Evolutionary conservation across 2,888 invertebrate species (phyloP), one percentile per base, ranked within the genome.

Genomic region (Callyntrura guangdongensis): DNA sequence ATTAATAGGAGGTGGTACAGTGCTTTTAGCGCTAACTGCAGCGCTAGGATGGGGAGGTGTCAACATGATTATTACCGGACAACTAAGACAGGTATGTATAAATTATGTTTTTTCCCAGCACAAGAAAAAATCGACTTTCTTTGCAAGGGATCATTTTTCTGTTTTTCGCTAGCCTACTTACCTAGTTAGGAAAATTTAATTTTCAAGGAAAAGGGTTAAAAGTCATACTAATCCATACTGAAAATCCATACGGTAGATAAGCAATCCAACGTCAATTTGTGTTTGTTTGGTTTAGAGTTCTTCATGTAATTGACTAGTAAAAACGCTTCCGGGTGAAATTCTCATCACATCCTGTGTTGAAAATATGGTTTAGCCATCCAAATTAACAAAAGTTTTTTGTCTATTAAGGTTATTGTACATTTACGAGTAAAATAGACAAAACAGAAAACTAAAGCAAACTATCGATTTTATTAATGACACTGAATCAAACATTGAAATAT

Each of bases 21-120:
- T 90, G 14, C 87, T 94, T 0, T 77, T 93, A 53, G 94, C 93
- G 8, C 53, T 93, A 14, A 92, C 93, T 0, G 88, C 92, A 20
- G 94, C 94, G 2, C 53, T 94, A 49, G 94, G 94, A 89, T 94
- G 94, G 94, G 94, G 94, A 25, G 94, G 94, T 8, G 87, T 94
- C 45, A 91, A 82, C 25, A 93, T 93, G 91, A 92, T 94, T 85
- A 93, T 94, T 36, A 89, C 90, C 61, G 94, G 94, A 59, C 93
- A 93, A 89, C 77, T 93, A 22, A 92, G 91, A 90, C 92, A 92
- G 93, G 94, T 93, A 89, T 81, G 77, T 69, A 27, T 17, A 17
- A 61, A n/a, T 61, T 61, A 17, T 8, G 17, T 61, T 61, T 61
- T 61, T 36, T 36, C 6, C 36, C 36, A 2, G 36, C 36, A n/a